A percentile compares a stretch with the other conserved stretches of the same genome.
These are phyloP conservation scores for Hirtodrosophila trivittata DNA, from an alignment of 2,888 invertebrate genomes.

Conservation along the genomic window DNA sequence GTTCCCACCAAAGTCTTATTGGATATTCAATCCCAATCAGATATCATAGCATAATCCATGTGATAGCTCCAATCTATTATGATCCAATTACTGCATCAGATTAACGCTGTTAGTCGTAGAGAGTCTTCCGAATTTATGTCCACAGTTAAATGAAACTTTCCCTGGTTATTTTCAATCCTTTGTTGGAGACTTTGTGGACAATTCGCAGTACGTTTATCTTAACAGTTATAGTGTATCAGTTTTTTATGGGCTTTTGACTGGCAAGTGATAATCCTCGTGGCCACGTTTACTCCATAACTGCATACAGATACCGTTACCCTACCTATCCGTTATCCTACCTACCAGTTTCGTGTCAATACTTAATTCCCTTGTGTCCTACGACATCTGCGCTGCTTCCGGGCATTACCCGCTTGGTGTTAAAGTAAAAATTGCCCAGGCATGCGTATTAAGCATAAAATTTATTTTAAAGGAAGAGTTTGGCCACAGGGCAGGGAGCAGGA, in stretches of 20 bases:
- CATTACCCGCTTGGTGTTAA: constrained; percentile 73
- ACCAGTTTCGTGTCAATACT: constrained; percentile 30
- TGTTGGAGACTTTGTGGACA: constrained; percentile 12
- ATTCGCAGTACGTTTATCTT: constrained; percentile 20
- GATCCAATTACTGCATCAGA: no score
- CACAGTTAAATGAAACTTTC: neutral
- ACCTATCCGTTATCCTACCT: constrained; percentile 23
- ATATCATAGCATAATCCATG: no score
- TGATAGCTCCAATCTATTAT: no score
- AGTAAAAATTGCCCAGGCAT: constrained; percentile 73
- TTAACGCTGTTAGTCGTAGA: no score
- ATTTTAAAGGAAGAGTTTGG: constrained; percentile 44
- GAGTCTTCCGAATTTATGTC: no score
- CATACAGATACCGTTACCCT: constrained; percentile 21
- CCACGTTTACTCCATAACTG: neutral
- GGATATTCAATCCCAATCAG: no score
- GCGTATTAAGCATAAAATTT: constrained; percentile 80
- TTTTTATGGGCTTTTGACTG: neutral
- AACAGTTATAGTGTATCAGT: constrained; percentile 3
- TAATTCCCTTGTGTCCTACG: constrained; percentile 37
- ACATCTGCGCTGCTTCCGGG: constrained; percentile 74
- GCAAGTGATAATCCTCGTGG: constrained; percentile 20
- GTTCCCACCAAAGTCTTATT: no score
- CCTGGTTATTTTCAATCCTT: no score
- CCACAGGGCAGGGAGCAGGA: constrained; percentile 22